phyloP scores from a whole-genome alignment of 92 coral and sea anemone species.

The Muricea muricata region DNA sequence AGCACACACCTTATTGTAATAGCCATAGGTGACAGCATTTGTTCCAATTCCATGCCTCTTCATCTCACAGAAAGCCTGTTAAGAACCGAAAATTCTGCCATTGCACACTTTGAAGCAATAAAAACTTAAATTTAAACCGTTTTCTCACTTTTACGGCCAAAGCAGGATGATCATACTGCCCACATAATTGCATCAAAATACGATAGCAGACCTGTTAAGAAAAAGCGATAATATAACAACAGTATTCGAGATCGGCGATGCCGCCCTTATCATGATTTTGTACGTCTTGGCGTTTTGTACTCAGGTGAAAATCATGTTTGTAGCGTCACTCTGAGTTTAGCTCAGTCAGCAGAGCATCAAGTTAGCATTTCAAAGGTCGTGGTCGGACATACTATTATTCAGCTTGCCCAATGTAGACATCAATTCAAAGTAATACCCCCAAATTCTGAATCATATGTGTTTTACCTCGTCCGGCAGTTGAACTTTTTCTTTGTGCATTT shows the following conservation, averaged over 20 bases:
- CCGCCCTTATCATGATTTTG: too few relatives aligned
- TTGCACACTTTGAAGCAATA: neutral
- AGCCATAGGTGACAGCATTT: conserved; percentile 93
- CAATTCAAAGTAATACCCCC: too few relatives aligned
- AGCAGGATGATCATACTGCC: conserved; percentile 96
- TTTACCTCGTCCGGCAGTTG: conserved; percentile 94
- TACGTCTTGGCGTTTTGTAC: too few relatives aligned
- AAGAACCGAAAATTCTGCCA: too few relatives aligned
- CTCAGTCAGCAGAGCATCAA: too few relatives aligned
- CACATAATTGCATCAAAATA: conserved; percentile 94
- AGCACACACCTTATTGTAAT: conserved; percentile 85
- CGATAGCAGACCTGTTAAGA: conserved; percentile 86
- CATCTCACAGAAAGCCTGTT: conserved; percentile 93
- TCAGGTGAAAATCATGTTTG: too few relatives aligned
- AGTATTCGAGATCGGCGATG: too few relatives aligned
- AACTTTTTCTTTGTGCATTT: conserved; percentile 81
- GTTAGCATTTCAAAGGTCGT: too few relatives aligned
- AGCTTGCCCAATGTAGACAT: too few relatives aligned
- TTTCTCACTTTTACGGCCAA: conserved; percentile 88
- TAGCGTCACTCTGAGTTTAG: too few relatives aligned
- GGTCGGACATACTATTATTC: too few relatives aligned
- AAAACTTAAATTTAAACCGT: neutral
- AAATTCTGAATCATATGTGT: too few relatives aligned
- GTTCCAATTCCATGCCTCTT: conserved; percentile 87
- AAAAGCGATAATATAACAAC: neutral